A percentile compares a stretch with the other conserved stretches of the same genome.
These are phyloP conservation scores for Diachasmimorpha longicaudata DNA, from an alignment of 1,140 invertebrate species.

Conservation along the genomic window DNA sequence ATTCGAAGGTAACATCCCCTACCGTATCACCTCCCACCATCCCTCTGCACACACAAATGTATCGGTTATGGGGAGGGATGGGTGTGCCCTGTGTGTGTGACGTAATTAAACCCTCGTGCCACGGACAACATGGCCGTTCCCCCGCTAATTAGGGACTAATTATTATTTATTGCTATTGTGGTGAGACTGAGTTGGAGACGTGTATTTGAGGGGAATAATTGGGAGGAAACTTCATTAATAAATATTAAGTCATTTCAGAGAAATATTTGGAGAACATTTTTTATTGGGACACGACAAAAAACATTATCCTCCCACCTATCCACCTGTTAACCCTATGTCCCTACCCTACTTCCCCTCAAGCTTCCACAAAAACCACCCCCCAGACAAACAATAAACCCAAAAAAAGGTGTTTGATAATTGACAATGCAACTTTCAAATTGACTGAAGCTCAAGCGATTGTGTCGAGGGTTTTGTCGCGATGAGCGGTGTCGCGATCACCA, in stretches of 20 bases:
- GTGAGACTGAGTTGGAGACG: not conserved
- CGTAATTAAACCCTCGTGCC: constrained; percentile 46
- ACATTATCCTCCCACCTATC: not conserved
- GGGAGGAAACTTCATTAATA: not conserved
- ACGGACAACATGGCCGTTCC: constrained; percentile 50
- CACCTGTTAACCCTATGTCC: no score
- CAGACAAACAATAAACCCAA: no score
- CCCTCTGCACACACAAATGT: not conserved
- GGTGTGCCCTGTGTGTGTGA: constrained; percentile 36
- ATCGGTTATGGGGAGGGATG: not conserved
- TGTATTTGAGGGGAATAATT: not conserved
- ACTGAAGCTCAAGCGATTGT: not conserved
- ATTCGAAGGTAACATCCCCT: not conserved
- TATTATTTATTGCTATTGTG: constrained; percentile 53
- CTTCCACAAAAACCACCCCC: no score
- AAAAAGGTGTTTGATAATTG: no score
- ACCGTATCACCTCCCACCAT: not conserved
- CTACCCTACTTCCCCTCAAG: no score
- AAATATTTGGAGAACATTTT: no score
- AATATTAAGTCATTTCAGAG: not conserved
- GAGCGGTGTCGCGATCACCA: constrained; percentile 12
- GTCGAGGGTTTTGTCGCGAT: not conserved
- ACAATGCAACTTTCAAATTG: no score
- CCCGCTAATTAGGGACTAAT: constrained; percentile 54
- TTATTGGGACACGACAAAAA: no score